Evolutionary conservation across 2,113 vertebrate species (phyloP).

Genomic region (Gymnorhina tibicen): DNA sequence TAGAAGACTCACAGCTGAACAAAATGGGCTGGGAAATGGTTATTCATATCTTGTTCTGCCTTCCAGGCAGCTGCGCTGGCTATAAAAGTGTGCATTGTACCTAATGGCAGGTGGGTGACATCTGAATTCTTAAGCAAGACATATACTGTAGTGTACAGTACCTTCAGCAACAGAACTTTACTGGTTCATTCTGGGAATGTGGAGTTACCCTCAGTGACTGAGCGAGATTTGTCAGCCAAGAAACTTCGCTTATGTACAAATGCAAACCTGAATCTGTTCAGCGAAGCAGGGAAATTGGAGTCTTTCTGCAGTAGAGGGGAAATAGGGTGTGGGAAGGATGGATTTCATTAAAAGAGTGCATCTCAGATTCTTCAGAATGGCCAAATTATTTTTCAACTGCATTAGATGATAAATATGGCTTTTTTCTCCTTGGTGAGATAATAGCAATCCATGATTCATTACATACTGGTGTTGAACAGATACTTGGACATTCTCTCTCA

Average conservation of each 20-base stretch:
- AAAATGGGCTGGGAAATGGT: constrained; percentile 20
- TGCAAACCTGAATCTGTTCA: neutral
- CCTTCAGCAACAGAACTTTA: neutral
- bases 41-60: constrained; percentile 20
- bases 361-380: neutral
- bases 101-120: neutral
- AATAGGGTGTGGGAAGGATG: neutral
- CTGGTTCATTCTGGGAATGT: neutral
- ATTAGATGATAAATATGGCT: neutral
- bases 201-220: neutral
- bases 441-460: neutral
- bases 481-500: neutral
- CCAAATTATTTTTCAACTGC: neutral
- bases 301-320: neutral
- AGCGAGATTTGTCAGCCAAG: neutral
- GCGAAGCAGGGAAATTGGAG: neutral
- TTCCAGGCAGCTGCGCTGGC: neutral
- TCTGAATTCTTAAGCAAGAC: neutral
- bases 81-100: constrained; percentile 16
- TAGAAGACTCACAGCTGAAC: neutral
- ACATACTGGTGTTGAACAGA: neutral
- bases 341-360: neutral
- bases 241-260: neutral
- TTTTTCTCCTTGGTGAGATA: neutral
- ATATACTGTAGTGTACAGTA: neutral